Evolutionary conservation across 2,113 vertebrate genomes (phyloP).

Genomic region (Suricata suricatta): DNA sequence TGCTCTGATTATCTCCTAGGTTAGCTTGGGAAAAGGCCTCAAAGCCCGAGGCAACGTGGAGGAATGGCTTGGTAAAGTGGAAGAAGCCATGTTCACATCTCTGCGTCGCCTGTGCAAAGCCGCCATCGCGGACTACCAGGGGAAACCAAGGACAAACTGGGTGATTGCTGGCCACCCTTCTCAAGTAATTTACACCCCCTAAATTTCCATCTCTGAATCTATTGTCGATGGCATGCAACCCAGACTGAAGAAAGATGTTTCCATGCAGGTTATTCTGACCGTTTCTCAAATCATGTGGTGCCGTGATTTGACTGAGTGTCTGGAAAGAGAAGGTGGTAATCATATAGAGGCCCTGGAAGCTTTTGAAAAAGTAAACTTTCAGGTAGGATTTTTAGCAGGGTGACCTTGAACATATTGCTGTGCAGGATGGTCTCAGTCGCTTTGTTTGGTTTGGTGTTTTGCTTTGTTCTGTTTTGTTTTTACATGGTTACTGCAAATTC

Average conservation of each 20-base stretch:
- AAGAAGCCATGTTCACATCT: constrained; percentile 90
- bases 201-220: not conserved
- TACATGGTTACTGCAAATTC: not conserved
- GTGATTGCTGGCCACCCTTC: constrained; percentile 89
- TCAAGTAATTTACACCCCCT: constrained; percentile 80
- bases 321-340: constrained; percentile 82
- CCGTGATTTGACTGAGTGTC: constrained; percentile 87
- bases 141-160: constrained; percentile 85
- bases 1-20: constrained; percentile 74
- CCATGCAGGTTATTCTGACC: constrained; percentile 88
- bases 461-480: no score
- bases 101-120: constrained; percentile 88
- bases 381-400: constrained; percentile 78
- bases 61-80: constrained; percentile 92
- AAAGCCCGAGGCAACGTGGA: constrained; percentile 91
- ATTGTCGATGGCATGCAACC: not conserved
- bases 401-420: not conserved
- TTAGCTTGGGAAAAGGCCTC: constrained; percentile 88
- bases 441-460: not conserved
- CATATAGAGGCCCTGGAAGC: constrained; percentile 83
- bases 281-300: constrained; percentile 93
- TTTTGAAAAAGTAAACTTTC: constrained; percentile 89
- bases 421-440: not conserved
- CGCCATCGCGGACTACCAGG: constrained; percentile 89
- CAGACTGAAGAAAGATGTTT: not conserved